A percentile compares a stretch with the other conserved stretches of the same genome.
These are phyloP conservation scores for Merodon equestris DNA, from an alignment of 2,888 invertebrate genomes.

Conservation along the genomic window DNA sequence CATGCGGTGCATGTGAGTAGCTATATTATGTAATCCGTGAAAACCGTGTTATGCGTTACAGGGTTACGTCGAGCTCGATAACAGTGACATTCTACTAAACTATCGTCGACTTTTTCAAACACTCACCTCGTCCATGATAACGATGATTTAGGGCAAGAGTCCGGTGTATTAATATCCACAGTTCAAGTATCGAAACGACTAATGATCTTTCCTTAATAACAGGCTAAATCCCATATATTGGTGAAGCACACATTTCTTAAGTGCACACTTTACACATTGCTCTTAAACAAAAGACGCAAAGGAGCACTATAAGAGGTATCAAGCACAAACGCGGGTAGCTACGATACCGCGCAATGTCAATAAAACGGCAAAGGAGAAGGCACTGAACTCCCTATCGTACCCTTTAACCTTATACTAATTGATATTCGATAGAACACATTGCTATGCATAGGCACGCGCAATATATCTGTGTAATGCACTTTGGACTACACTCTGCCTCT, in stretches of 20 bases:
- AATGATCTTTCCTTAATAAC: conserved; percentile 18
- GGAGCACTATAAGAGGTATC: conserved; percentile 21
- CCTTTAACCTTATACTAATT: conserved; percentile 52
- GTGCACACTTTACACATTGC: conserved; percentile 8
- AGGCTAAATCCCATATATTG: no score
- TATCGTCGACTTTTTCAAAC: neutral
- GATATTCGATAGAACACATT: conserved; percentile 53
- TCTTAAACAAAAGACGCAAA: neutral
- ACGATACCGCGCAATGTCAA: conserved; percentile 19
- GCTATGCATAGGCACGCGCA: neutral
- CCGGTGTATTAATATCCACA: conserved; percentile 34
- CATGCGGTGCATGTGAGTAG: no score
- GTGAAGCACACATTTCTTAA: conserved; percentile 20
- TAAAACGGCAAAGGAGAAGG: conserved; percentile 7
- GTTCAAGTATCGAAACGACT: conserved; percentile 24
- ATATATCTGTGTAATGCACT: no score
- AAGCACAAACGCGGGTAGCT: neutral
- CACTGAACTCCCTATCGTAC: conserved; percentile 63
- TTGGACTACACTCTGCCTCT: conserved; percentile 18
- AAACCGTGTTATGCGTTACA: no score
- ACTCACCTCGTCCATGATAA: conserved; percentile 62
- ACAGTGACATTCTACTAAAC: no score
- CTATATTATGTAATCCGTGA: no score
- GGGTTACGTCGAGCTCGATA: no score
- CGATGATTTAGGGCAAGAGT: conserved; percentile 33